Conservation (phyloP, 2,888 invertebrate species). For the Thalpophila matura region DNA sequence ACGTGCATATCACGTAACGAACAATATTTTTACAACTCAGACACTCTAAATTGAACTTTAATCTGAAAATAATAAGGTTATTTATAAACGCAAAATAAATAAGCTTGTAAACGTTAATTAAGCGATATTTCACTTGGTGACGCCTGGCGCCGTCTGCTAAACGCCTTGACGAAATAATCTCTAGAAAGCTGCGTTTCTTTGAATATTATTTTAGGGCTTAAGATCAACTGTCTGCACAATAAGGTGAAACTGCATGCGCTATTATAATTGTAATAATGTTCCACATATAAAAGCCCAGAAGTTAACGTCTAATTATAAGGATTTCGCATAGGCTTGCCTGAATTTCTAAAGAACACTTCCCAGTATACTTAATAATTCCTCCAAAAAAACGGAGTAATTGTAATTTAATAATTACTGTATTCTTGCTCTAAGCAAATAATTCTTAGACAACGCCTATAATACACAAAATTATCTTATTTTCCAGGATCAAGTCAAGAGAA, state of each 20-base stretch:
- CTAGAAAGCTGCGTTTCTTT: slow-evolving; percentile 73
- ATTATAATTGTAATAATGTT: slow-evolving; percentile 32
- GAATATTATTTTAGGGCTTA: slow-evolving; percentile 74
- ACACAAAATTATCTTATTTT: too few relatives aligned
- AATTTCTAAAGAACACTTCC: too few relatives aligned
- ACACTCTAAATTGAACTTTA: slow-evolving; percentile 65
- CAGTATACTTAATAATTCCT: too few relatives aligned
- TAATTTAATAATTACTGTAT: too few relatives aligned
- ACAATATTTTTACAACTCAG: slow-evolving; percentile 32
- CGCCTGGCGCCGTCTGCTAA: slow-evolving; percentile 84
- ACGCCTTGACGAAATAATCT: slow-evolving; percentile 83
- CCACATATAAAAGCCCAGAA: slow-evolving; percentile 8
- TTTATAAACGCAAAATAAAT: slow-evolving; percentile 50
- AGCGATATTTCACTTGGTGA: slow-evolving; percentile 84
- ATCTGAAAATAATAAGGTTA: slow-evolving; percentile 52
- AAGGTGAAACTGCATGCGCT: slow-evolving; percentile 2
- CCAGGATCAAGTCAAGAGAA: too few relatives aligned
- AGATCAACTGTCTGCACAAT: slow-evolving; percentile 42
- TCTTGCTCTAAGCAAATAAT: too few relatives aligned
- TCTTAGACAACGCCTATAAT: too few relatives aligned
- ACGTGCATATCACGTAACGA: slow-evolving; percentile 70
- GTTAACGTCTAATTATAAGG: not conserved
- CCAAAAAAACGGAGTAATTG: too few relatives aligned
- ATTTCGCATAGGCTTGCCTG: not conserved
- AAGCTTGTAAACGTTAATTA: slow-evolving; percentile 82